These are phyloP conservation scores for Diglossa cyanea DNA, from an alignment of 2,797 vertebrate species.

Conservation along the genomic window DNA sequence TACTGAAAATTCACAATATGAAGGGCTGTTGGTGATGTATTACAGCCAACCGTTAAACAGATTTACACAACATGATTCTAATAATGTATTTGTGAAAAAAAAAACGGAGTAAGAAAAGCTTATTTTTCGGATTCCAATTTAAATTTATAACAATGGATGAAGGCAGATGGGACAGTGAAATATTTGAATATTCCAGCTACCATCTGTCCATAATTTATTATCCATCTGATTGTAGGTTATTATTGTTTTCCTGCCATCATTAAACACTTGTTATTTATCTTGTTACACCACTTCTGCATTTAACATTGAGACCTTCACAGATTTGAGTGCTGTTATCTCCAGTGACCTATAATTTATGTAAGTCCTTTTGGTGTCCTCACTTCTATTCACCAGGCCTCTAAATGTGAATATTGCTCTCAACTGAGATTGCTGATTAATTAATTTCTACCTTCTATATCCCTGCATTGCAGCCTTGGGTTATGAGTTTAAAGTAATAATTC, in stretches of 20 bases:
- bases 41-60: background rate
- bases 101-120: background rate
- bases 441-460: background rate
- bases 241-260: slow-evolving; percentile 9
- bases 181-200: slow-evolving; percentile 38
- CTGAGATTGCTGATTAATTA: slow-evolving; percentile 34
- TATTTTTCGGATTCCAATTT: background rate
- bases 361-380: slow-evolving; percentile 22
- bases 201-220: slow-evolving; percentile 64
- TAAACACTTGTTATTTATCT: slow-evolving; percentile 49
- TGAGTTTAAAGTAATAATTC: slow-evolving; percentile 15
- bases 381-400: background rate
- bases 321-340: background rate
- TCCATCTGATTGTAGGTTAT: slow-evolving; percentile 46
- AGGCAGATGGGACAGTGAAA: slow-evolving; percentile 44
- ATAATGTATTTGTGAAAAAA: background rate
- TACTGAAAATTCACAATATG: background rate
- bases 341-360: slow-evolving; percentile 22
- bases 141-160: slow-evolving; percentile 5
- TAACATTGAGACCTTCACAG: slow-evolving; percentile 42
- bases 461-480: slow-evolving; percentile 19
- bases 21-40: background rate
- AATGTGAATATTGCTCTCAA: background rate
- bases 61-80: background rate
- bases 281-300: background rate